Evolutionary conservation across 2,113 vertebrate genomes (phyloP).

Genomic region (Paraplagusia blochii): DNA sequence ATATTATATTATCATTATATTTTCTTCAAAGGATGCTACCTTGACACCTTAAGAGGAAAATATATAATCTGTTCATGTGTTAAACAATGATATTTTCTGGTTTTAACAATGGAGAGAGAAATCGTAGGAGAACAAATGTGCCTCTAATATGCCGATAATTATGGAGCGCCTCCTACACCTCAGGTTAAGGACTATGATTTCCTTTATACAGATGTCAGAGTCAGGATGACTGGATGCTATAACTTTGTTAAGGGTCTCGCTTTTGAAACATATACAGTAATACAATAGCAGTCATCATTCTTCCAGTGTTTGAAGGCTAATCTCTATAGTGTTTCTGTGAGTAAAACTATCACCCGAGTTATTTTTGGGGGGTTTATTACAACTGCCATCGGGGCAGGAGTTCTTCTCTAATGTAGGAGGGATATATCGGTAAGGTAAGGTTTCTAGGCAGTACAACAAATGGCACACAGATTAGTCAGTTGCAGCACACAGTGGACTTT

Average conservation of each 20-base stretch:
- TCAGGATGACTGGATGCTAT: constrained; percentile 5
- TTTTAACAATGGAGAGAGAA: neutral
- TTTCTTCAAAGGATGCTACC: constrained; percentile 16
- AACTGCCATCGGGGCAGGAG: constrained; percentile 28
- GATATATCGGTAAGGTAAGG: neutral
- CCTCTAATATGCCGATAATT: constrained; percentile 39
- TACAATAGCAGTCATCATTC: constrained; percentile 46
- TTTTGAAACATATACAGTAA: constrained; percentile 57
- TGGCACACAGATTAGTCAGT: constrained; percentile 56
- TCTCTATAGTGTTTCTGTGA: constrained; percentile 46
- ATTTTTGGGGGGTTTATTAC: constrained; percentile 37
- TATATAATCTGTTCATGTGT: neutral
- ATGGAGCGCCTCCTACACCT: constrained; percentile 29
- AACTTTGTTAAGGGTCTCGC: constrained; percentile 49
- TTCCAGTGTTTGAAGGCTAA: constrained; percentile 39
- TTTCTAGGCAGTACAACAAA: constrained; percentile 44
- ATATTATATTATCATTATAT: constrained; percentile 4
- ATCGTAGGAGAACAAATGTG: constrained; percentile 15
- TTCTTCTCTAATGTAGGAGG: constrained; percentile 22
- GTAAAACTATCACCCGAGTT: constrained; percentile 28
- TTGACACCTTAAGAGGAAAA: neutral
- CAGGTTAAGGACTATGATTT: constrained; percentile 12
- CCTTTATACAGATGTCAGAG: constrained; percentile 14
- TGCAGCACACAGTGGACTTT: constrained; percentile 48
- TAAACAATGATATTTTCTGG: neutral